These are phyloP conservation scores for Blastomussa wellsi DNA, from an alignment of 92 coral and sea anemone species.

Conservation along the genomic window DNA sequence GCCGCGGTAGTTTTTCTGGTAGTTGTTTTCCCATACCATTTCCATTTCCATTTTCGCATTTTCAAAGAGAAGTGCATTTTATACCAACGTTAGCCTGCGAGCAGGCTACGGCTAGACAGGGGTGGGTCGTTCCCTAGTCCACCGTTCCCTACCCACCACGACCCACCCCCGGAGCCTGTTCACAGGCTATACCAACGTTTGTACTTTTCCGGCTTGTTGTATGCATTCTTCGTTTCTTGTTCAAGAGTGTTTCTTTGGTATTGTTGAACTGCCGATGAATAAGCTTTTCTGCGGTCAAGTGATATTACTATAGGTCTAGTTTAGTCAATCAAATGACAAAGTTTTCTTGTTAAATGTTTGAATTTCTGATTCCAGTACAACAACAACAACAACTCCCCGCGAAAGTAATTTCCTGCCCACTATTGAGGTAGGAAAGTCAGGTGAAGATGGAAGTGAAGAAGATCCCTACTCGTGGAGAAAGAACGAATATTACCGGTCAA, in stretches of 20 bases:
- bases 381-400: constrained; percentile 24
- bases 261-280: neutral
- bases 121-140: too few species aligned
- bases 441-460: constrained; percentile 36
- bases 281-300: neutral
- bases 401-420: constrained; percentile 58
- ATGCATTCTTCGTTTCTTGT: neutral
- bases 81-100: too few species aligned
- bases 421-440: constrained; percentile 38
- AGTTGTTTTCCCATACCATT: neutral
- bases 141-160: too few species aligned
- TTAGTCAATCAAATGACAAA: neutral
- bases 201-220: too few species aligned
- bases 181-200: too few species aligned
- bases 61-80: too few species aligned
- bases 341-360: neutral
- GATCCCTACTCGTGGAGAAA: constrained; percentile 59
- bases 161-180: too few species aligned
- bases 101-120: too few species aligned
- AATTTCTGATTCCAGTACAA: neutral
- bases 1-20: neutral
- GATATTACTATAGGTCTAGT: neutral
- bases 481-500: constrained; percentile 64
- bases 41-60: too few species aligned
- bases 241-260: neutral